Evolutionary conservation across 2,888 invertebrate genomes (phyloP).

Genomic region (Dolichomitus sp.): DNA sequence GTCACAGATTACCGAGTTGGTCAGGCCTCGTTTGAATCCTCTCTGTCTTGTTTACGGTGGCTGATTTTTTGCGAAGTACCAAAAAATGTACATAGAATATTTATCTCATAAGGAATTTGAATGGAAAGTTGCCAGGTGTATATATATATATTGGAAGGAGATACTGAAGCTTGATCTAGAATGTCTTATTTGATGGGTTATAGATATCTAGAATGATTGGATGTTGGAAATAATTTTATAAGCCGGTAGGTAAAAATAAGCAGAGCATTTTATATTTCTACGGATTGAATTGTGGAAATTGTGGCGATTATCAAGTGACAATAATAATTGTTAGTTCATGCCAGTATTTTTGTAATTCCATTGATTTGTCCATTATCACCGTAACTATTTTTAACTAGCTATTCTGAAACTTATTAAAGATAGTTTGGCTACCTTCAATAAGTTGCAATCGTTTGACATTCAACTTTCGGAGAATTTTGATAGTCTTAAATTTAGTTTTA

Average conservation of each 20-base stretch:
- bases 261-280: too few species aligned
- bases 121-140: background rate
- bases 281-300: too few species aligned
- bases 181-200: background rate
- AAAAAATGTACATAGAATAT: background rate
- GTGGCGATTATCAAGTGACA: too few species aligned
- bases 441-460: slow-evolving; percentile 2
- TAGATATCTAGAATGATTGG: too few species aligned
- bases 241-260: too few species aligned
- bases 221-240: background rate
- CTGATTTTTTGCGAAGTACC: background rate
- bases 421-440: too few species aligned
- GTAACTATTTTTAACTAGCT: too few species aligned
- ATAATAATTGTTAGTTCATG: too few species aligned
- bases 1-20: slow-evolving; percentile 48
- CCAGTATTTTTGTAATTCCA: too few species aligned
- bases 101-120: background rate
- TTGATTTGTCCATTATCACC: too few species aligned
- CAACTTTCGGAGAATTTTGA: background rate
- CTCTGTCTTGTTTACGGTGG: slow-evolving; percentile 9
- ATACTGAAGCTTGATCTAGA: background rate
- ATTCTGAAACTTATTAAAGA: too few species aligned
- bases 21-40: slow-evolving; percentile 25
- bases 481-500: background rate
- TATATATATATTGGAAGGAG: background rate